Conservation (phyloP, 92 coral and sea anemone species). For the Zoanthus gigantus region DNA sequence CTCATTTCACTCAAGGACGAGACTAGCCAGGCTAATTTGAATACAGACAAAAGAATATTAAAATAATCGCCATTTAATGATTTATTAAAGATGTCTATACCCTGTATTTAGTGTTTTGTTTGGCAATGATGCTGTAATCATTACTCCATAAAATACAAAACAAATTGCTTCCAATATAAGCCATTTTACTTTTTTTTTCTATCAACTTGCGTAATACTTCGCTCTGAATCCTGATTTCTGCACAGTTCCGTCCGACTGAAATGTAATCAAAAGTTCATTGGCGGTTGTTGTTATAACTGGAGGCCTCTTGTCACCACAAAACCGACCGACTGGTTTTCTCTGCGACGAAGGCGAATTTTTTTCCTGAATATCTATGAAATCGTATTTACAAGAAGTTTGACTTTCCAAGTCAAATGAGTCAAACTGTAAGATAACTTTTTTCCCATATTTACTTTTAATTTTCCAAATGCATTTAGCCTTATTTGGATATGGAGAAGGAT, state of each 20-base stretch:
- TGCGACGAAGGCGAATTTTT: constrained; percentile 25
- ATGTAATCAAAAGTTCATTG: constrained; percentile 66
- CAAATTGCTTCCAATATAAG: too few relatives aligned
- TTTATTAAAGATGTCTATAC: too few relatives aligned
- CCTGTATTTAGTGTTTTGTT: too few relatives aligned
- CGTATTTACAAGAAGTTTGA: constrained; percentile 75
- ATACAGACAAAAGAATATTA: too few relatives aligned
- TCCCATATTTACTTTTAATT: constrained; percentile 65
- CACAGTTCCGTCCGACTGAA: constrained; percentile 81
- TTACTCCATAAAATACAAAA: too few relatives aligned
- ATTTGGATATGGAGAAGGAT: constrained; percentile 74
- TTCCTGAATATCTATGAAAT: constrained; percentile 67
- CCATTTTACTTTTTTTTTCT: neutral
- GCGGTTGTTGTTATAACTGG: constrained; percentile 58
- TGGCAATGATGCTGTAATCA: too few relatives aligned
- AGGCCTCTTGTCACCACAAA: constrained; percentile 71
- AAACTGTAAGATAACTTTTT: constrained; percentile 63
- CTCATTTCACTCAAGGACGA: too few relatives aligned
- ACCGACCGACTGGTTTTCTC: constrained; percentile 73
- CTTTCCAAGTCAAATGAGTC: constrained; percentile 77
- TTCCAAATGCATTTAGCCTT: constrained; percentile 78
- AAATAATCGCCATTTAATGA: too few relatives aligned
- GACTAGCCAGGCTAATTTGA: too few relatives aligned
- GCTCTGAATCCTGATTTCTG: constrained; percentile 79
- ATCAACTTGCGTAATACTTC: constrained; percentile 43